Conservation (phyloP, 2,113 vertebrate species). For the Phoxinus phoxinus region DNA sequence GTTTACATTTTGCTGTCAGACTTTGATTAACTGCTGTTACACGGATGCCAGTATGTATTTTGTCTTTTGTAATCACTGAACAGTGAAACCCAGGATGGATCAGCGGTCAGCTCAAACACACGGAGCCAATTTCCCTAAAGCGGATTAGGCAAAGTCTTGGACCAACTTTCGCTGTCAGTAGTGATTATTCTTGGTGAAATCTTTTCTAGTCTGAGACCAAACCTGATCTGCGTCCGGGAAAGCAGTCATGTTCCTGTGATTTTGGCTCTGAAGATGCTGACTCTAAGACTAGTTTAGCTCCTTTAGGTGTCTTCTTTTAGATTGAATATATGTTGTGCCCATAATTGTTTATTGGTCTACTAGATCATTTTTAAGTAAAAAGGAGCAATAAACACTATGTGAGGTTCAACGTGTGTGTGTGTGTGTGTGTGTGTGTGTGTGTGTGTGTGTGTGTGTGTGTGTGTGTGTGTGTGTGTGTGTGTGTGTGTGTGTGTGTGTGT, state of each 20-base stretch:
- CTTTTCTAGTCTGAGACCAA: not conserved
- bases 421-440: too few species aligned
- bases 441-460: too few species aligned
- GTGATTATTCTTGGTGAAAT: conserved; percentile 18
- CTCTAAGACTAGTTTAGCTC: not conserved
- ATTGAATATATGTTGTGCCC: not conserved
- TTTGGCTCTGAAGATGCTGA: conserved; percentile 28
- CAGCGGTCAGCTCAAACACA: conserved; percentile 16
- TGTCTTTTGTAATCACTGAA: conserved; percentile 1
- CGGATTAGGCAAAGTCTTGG: conserved; percentile 6
- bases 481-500: too few species aligned
- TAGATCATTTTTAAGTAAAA: not conserved
- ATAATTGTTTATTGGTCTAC: not conserved
- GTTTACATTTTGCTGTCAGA: conserved; percentile 1
- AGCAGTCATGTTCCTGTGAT: not conserved
- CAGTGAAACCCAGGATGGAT: conserved; percentile 1
- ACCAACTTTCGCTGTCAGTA: conserved; percentile 11
- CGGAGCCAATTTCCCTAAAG: conserved; percentile 20
- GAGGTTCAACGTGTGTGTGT: too few species aligned
- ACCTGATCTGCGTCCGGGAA: conserved; percentile 4
- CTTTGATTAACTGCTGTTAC: conserved; percentile 23
- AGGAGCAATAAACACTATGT: not conserved
- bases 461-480: too few species aligned
- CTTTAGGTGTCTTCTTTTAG: not conserved
- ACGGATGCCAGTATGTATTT: not conserved